Conservation (phyloP, 2,888 invertebrate genomes). For the Lymantria monacha region DNA sequence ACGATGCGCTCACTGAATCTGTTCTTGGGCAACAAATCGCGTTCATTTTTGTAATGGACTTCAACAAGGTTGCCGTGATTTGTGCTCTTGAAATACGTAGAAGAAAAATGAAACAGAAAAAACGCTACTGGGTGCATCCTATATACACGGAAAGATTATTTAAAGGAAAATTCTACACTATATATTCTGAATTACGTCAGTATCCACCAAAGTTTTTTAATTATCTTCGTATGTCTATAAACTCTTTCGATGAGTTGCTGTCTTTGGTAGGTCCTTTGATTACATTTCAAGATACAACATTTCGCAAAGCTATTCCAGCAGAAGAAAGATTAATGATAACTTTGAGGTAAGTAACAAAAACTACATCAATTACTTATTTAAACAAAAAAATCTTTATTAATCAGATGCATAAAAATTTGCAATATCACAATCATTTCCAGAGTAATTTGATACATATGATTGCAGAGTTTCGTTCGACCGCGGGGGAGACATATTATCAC, state of each 20-base stretch:
- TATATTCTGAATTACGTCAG: conserved; percentile 2
- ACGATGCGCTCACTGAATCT: too few species aligned
- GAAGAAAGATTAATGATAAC: conserved; percentile 5
- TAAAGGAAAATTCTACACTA: conserved; percentile 2
- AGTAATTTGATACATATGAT: conserved; percentile 11
- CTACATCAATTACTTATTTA: conserved; percentile 5
- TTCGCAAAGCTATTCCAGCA: conserved; percentile 2
- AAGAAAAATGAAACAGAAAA: conserved; percentile 3
- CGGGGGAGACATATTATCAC: conserved; percentile 6
- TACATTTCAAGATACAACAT: conserved; percentile 6
- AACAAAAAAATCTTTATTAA: conserved; percentile 11
- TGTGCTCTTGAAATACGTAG: conserved; percentile 4
- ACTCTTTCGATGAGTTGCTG: conserved; percentile 8
- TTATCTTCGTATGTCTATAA: conserved; percentile 1
- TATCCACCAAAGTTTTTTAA: conserved; percentile 1
- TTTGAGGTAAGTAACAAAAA: conserved; percentile 4
- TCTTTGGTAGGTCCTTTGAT: conserved; percentile 4
- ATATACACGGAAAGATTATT: conserved; percentile 1
- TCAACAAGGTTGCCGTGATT: conserved; percentile 2
- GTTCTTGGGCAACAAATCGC: too few species aligned
- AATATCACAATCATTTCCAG: conserved; percentile 11
- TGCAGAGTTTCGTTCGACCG: conserved; percentile 9
- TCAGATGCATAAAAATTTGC: conserved; percentile 12
- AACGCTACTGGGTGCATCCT: not conserved
- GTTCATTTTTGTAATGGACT: conserved; percentile 8